Evolutionary conservation across 1,140 invertebrate genomes (phyloP), one percentile per base, ranked within the genome.

Genomic region (Ceratoteleas bidentatus): DNA sequence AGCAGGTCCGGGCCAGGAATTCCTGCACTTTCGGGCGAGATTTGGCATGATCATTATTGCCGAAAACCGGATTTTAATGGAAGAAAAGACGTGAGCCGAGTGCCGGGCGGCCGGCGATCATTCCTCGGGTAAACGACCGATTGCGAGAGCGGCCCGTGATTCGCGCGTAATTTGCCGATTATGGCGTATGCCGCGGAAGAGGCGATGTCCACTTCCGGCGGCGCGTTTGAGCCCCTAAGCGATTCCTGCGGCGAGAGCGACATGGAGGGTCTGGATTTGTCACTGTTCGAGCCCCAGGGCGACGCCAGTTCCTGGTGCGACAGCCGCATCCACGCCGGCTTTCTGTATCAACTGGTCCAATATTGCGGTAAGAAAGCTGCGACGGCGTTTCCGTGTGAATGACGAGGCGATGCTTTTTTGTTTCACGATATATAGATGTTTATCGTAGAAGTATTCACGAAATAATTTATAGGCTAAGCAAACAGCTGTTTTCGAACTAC

Each of bases 221-320:
- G 77, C 47, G 81, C 84, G 65, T 86, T 90, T 49, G 89, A 90
- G 60, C 87, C 88, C 52, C 56, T 88, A 69, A 90, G 88, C 83
- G 90, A 91, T 60, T 89, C 87, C 76, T 91, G 88, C 75, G 90
- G 90, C 81, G 90, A 90, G 75, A 94, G 93, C 89, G 94, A 94
- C 88, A 93, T 95, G 93, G 94, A 94, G 74, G 94, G 94, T 80
- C 90, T 95, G 84, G 94, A 95, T 90, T 91, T 94, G 81, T 91
- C 94, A 33, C 89, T 95, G 50, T 95, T 95, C 89, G 94, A 95
- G 86, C 94, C 94, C 13, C 92, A 93, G 64, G 87, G 86, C 62
- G 92, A 92, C 77, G 86, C 78, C 77, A 84, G 85, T 86, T 90
- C 90, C 85, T 89, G 87, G 88, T 87, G 88, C 87, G 78, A 89